Percentiles rank a stretch among this genome's conserved stretches.
phyloP scores from a whole-genome alignment of 1,140 invertebrate species.

The Acromyrmex echinatior region DNA sequence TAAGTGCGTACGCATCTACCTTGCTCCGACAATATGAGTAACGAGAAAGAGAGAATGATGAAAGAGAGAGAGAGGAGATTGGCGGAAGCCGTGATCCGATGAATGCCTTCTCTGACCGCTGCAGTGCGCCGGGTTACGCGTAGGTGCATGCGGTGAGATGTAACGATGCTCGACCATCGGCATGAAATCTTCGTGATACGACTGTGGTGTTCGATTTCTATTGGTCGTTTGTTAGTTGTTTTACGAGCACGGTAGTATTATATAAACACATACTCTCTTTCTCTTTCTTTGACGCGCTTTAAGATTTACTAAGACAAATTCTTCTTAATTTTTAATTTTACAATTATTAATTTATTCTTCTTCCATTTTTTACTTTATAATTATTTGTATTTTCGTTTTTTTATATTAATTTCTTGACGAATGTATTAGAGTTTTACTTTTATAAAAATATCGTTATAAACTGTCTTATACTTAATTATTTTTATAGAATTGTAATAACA shows the following conservation, averaged over 20 bases:
- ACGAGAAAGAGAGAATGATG: background rate
- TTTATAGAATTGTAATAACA: background rate
- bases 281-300: background rate
- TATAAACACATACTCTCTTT: background rate
- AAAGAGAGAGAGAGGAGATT: background rate
- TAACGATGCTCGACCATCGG: slow-evolving; percentile 39
- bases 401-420: background rate
- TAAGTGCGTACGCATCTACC: slow-evolving; percentile 7
- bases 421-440: background rate
- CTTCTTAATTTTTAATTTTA: background rate
- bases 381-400: background rate
- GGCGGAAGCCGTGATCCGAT: slow-evolving; percentile 56
- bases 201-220: slow-evolving; percentile 12
- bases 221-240: background rate
- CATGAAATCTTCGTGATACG: slow-evolving; percentile 27
- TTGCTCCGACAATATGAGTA: background rate
- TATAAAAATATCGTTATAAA: background rate
- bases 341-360: background rate
- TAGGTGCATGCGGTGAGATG: slow-evolving; percentile 38
- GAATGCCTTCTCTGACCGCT: slow-evolving; percentile 43
- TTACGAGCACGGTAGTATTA: background rate
- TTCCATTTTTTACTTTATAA: background rate
- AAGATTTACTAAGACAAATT: background rate
- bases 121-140: slow-evolving; percentile 44
- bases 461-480: background rate